These are phyloP conservation scores for Cactoblastis cactorum DNA, from an alignment of 2,888 invertebrate species.

Conservation along the genomic window DNA sequence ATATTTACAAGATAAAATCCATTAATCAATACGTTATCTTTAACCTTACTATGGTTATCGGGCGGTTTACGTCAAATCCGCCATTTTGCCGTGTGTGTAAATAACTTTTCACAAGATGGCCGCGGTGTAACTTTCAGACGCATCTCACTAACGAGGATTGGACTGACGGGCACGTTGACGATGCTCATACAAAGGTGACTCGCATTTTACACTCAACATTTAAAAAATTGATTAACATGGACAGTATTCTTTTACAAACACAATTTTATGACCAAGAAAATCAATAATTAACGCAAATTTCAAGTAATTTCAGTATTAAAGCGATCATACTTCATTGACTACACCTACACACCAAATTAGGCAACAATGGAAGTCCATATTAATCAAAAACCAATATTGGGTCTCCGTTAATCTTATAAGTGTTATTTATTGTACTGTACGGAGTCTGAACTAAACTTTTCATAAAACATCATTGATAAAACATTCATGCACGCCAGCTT, in stretches of 20 bases:
- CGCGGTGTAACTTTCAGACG: slow-evolving; percentile 60
- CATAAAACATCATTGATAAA: slow-evolving; percentile 15
- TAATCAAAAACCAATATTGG: not conserved
- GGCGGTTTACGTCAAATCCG: slow-evolving; percentile 26
- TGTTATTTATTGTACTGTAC: not conserved
- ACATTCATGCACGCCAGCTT: slow-evolving; percentile 40
- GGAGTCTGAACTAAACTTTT: not conserved
- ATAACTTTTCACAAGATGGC: slow-evolving; percentile 67
- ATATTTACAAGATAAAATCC: not conserved
- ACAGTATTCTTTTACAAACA: not conserved
- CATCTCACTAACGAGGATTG: slow-evolving; percentile 67
- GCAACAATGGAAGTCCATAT: not conserved
- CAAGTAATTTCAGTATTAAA: too few relatives aligned
- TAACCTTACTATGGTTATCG: slow-evolving; percentile 28
- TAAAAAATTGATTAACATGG: slow-evolving; percentile 21
- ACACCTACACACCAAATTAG: not conserved
- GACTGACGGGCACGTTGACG: slow-evolving; percentile 69
- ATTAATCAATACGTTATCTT: not conserved
- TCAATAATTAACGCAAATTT: too few relatives aligned
- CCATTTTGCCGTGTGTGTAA: slow-evolving; percentile 59
- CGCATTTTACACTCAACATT: slow-evolving; percentile 29
- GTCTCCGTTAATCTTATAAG: not conserved
- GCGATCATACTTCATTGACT: too few relatives aligned
- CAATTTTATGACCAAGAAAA: too few relatives aligned
- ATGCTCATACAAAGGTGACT: slow-evolving; percentile 74